phyloP scores from a whole-genome alignment of 1,140 invertebrate genomes.

The Solenopsis invicta region DNA sequence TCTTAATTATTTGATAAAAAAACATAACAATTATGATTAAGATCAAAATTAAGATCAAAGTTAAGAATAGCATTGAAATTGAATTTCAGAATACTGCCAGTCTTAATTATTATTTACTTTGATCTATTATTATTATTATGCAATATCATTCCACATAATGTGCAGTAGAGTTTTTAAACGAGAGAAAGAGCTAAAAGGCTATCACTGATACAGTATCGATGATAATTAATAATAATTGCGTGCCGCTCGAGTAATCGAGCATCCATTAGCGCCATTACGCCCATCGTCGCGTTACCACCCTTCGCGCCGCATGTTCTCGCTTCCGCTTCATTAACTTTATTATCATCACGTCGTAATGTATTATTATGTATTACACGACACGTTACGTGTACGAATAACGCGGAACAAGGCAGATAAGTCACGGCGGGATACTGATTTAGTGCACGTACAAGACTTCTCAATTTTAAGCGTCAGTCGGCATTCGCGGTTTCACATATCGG shows the following conservation, averaged over 20 bases:
- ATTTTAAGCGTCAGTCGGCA: conserved; percentile 58
- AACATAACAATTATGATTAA: not conserved
- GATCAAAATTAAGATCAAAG: not conserved
- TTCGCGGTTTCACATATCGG: conserved; percentile 31
- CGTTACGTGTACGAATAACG: conserved; percentile 32
- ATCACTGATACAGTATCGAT: conserved; percentile 43
- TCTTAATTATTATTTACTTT: not conserved
- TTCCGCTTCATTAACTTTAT: conserved; percentile 59
- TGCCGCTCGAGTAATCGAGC: conserved; percentile 57
- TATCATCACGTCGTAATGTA: conserved; percentile 67
- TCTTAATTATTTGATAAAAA: not conserved
- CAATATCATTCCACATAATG: not conserved
- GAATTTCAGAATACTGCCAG: not conserved
- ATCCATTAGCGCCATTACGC: conserved; percentile 61
- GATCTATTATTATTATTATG: not conserved
- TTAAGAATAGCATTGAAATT: not conserved
- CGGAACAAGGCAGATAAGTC: conserved; percentile 64
- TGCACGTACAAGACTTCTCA: conserved; percentile 35
- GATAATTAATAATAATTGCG: conserved; percentile 64
- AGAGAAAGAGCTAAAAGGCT: conserved; percentile 6
- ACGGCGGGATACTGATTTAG: conserved; percentile 64
- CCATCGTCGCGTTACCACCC: conserved; percentile 48
- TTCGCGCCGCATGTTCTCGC: conserved; percentile 43
- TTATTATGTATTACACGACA: conserved; percentile 71
- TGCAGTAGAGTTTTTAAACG: conserved; percentile 10